Percentiles rank a stretch among this genome's conserved stretches.
Conservation (phyloP, 2,797 vertebrate genomes). For the Gadopsis bispinosus region DNA sequence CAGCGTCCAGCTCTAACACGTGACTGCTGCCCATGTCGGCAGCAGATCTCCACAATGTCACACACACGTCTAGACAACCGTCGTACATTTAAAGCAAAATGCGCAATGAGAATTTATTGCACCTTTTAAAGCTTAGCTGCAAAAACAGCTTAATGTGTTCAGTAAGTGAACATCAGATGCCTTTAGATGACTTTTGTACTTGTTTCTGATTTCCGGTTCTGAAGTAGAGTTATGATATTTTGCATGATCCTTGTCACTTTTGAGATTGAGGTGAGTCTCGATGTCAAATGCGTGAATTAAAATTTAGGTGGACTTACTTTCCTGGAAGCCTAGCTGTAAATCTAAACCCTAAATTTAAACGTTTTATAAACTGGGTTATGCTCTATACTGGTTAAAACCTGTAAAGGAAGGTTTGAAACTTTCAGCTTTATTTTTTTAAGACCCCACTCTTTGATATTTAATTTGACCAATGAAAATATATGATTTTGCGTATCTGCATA, state of each 20-base stretch:
- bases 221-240: neutral
- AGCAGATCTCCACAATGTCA: neutral
- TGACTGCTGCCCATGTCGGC: neutral
- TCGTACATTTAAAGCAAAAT: neutral
- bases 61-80: slow-evolving; percentile 16
- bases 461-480: too few species aligned
- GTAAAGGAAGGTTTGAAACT: too few species aligned
- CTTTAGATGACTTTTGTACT: neutral
- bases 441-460: too few species aligned
- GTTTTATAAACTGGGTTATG: too few species aligned
- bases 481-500: too few species aligned
- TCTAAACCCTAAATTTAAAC: too few species aligned
- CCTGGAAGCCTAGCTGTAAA: too few species aligned
- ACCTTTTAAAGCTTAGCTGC: neutral
- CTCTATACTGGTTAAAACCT: too few species aligned
- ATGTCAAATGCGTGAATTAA: neutral
- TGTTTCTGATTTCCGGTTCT: too few species aligned
- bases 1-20: neutral
- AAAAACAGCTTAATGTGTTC: neutral
- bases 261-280: neutral
- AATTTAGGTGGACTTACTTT: too few species aligned
- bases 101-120: neutral
- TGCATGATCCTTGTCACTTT: neutral
- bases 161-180: slow-evolving; percentile 1
- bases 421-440: too few species aligned